Evolutionary conservation across 2,113 vertebrate species (phyloP).

Genomic region (Bos indicus): DNA sequence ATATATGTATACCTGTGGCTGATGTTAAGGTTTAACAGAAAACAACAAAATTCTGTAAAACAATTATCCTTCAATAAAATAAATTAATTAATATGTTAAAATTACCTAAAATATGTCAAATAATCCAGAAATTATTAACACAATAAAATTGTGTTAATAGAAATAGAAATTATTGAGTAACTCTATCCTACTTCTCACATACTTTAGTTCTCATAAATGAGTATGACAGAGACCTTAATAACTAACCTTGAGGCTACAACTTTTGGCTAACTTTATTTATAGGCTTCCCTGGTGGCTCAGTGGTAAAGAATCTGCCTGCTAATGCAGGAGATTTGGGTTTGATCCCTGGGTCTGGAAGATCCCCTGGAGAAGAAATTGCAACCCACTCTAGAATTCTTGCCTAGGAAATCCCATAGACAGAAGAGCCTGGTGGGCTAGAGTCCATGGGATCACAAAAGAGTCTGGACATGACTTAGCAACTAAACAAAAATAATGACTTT

Average conservation of each 20-base stretch:
- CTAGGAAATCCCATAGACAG: neutral
- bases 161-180: neutral
- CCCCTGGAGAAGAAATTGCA: neutral
- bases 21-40: neutral
- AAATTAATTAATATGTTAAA: neutral
- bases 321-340: neutral
- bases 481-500: neutral
- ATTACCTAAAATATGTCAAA: neutral
- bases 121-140: neutral
- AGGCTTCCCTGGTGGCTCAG: neutral
- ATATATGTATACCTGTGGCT: neutral
- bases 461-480: neutral
- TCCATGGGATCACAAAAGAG: neutral
- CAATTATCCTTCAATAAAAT: neutral
- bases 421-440: neutral
- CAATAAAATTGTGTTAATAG: neutral
- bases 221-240: neutral
- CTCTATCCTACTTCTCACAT: neutral
- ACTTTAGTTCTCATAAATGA: neutral
- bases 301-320: neutral
- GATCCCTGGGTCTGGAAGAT: neutral
- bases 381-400: neutral
- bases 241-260: neutral
- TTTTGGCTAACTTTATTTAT: neutral
- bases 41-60: neutral